These are phyloP conservation scores for Incurvaria masculella DNA, from an alignment of 2,888 invertebrate genomes.

Conservation along the genomic window DNA sequence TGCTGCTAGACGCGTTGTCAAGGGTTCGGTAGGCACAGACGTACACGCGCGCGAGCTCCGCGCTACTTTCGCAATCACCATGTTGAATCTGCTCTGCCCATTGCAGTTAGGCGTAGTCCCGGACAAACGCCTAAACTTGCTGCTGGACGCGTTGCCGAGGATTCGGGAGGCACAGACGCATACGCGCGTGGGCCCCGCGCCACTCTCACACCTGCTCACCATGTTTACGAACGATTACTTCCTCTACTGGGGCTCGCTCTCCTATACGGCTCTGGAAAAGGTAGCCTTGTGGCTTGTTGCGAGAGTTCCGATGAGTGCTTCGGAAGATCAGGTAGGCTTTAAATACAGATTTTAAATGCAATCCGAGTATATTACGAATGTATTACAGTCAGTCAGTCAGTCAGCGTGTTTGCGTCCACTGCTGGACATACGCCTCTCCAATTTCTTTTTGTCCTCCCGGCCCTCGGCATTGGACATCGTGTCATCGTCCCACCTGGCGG, in stretches of 20 bases:
- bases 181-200: slow-evolving; percentile 46
- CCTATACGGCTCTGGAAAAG: slow-evolving; percentile 37
- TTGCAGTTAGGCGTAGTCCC: slow-evolving; percentile 47
- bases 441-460: too few relatives aligned
- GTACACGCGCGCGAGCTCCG: not conserved
- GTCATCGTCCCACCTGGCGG: too few relatives aligned
- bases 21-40: not conserved
- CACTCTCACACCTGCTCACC: slow-evolving; percentile 48
- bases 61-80: slow-evolving; percentile 19
- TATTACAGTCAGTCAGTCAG: too few relatives aligned
- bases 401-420: too few relatives aligned
- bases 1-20: not conserved
- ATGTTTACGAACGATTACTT: slow-evolving; percentile 62
- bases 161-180: slow-evolving; percentile 49
- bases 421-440: too few relatives aligned
- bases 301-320: slow-evolving; percentile 53
- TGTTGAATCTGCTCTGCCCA: slow-evolving; percentile 7
- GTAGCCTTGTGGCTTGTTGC: slow-evolving; percentile 62
- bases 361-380: too few relatives aligned
- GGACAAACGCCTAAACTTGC: slow-evolving; percentile 39
- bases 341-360: too few relatives aligned
- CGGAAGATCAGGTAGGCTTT: slow-evolving; percentile 61
- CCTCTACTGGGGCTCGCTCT: slow-evolving; percentile 60
- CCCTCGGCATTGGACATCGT: too few relatives aligned
- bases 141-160: slow-evolving; percentile 41